Base-by-base conservation (phyloP, 2,113 vertebrate genomes). In the Athene cunicularia region DNA sequence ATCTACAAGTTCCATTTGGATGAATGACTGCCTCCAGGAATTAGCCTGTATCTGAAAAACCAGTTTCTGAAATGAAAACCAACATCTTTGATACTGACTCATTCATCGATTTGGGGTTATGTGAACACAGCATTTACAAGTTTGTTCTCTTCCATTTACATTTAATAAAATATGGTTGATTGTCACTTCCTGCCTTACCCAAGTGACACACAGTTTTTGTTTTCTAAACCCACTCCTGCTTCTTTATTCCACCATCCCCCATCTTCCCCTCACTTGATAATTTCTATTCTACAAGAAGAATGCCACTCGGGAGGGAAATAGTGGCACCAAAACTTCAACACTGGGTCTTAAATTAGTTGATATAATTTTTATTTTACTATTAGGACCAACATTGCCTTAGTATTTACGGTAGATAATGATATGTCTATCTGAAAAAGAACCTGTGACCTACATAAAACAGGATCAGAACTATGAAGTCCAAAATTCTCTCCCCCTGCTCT, bases 111-210 rank as follows among this genome's bases (percentile, higher is more conserved):
- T 91, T 64, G 41, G 37, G 47, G 41, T 89, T 75, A 64, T 14
- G 33, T 55, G n/a, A 90, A 79, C 30, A 86, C 24, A 73, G 4
- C n/a, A 75, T 70, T 94, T 97, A 79, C 11, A 59, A 92, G 26
- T 91, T 85, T 95, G n/a, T 45, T 91, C 21, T 90, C 22, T 70
- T 45, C 23, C 41, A 82, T 45, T 39, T 70, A 67, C 33, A 72
- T 96, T 92, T 83, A 67, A 86, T 73, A 94, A 97, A 96, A 86
- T 76, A 72, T 2, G 19, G 23, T 53, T 67, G 87, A 92, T 66
- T 93, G 52, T 28, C 73, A 68, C 19, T 74, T 72, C 30, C 10
- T 80, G 56, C 43, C 89, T 60, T 74, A 59, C n/a, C 37, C 35
- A 92, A 86, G 74, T 32, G 75, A 23, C 24, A 90, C 39, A 82